Evolutionary conservation across 2,888 invertebrate species (phyloP).

Genomic region (Lithodes maja): DNA sequence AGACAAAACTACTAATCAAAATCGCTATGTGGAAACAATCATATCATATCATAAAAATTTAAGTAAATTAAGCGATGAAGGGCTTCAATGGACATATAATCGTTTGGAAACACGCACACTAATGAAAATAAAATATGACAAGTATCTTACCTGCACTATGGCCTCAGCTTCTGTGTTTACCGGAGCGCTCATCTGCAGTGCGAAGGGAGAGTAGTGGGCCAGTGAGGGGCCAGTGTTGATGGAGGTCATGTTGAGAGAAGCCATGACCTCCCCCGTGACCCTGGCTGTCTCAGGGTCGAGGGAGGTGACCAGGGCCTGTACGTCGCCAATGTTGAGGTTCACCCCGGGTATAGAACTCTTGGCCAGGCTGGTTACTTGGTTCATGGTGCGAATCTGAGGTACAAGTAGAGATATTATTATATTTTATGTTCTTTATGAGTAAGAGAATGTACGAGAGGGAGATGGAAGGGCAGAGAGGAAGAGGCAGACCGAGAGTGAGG

Average conservation of each 20-base stretch:
- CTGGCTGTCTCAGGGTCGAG: constrained; percentile 64
- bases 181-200: constrained; percentile 72
- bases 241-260: constrained; percentile 72
- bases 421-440: too few species aligned
- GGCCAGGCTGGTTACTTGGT: constrained; percentile 65
- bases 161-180: constrained; percentile 73
- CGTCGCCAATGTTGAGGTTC: constrained; percentile 52
- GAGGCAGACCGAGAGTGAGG: too few species aligned
- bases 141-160: constrained; percentile 72
- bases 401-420: too few species aligned
- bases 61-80: too few species aligned
- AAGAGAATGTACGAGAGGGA: too few species aligned
- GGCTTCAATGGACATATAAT: too few species aligned
- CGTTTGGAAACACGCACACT: too few species aligned
- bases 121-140: background rate
- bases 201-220: constrained; percentile 69
- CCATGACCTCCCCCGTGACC: constrained; percentile 65
- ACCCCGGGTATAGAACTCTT: constrained; percentile 58
- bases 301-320: constrained; percentile 65
- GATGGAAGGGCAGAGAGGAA: too few species aligned
- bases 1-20: too few species aligned
- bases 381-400: constrained; percentile 66
- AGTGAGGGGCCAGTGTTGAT: constrained; percentile 71
- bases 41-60: too few species aligned
- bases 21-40: too few species aligned